These are phyloP conservation scores for Maniola jurtina DNA, from an alignment of 1,140 invertebrate genomes.

Conservation along the genomic window DNA sequence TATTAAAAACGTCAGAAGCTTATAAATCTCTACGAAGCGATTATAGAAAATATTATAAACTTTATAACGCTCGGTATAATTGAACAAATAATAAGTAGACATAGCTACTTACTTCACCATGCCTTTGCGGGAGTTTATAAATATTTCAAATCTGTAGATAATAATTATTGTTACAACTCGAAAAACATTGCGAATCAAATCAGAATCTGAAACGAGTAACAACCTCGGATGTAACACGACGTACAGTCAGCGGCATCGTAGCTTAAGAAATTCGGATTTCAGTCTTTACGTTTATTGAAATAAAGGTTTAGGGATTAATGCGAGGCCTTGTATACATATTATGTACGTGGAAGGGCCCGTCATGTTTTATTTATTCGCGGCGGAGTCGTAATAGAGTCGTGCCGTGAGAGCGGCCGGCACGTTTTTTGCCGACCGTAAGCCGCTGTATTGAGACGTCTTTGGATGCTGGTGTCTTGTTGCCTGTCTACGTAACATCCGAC, in stretches of 20 bases:
- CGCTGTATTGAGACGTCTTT: conserved; percentile 73
- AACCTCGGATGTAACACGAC: conserved; percentile 53
- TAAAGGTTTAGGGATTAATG: conserved; percentile 25
- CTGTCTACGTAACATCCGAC: conserved; percentile 67
- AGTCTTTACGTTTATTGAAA: conserved; percentile 30
- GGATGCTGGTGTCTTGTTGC: conserved; percentile 75
- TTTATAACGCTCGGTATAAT: not conserved
- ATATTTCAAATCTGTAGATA: conserved; percentile 28
- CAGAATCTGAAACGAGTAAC: conserved; percentile 65
- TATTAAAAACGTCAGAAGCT: too few species aligned
- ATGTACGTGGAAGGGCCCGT: conserved; percentile 72
- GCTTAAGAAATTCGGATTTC: conserved; percentile 18
- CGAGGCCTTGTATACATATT: conserved; percentile 47
- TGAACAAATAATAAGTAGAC: too few species aligned
- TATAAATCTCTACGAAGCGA: too few species aligned
- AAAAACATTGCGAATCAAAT: conserved; percentile 52
- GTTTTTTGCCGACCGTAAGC: conserved; percentile 70
- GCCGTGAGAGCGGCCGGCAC: conserved; percentile 68
- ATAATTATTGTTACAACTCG: conserved; percentile 31
- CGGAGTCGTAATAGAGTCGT: conserved; percentile 76
- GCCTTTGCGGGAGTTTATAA: conserved; percentile 28
- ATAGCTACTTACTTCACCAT: not conserved
- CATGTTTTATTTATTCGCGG: conserved; percentile 78
- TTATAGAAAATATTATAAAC: too few species aligned
- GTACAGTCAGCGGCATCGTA: conserved; percentile 17